phyloP scores from a whole-genome alignment of 2,113 vertebrate genomes.

The Leucosticte australis region DNA sequence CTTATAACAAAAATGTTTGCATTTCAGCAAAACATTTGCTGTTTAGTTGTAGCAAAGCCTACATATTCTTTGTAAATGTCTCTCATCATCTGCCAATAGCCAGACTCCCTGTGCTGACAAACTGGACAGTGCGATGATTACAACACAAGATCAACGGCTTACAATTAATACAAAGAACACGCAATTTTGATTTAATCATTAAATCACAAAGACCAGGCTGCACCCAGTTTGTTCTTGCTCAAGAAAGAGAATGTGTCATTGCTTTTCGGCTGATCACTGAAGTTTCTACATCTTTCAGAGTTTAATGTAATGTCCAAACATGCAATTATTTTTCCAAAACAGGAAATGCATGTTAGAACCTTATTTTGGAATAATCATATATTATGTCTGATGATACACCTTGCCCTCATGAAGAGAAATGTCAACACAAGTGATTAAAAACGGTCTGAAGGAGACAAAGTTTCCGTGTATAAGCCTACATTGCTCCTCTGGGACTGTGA shows the following conservation, averaged over 20 bases:
- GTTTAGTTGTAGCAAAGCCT: background rate
- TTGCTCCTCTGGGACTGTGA: background rate
- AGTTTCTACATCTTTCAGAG: background rate
- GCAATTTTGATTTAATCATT: background rate
- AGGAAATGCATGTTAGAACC: background rate
- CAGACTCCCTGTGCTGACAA: background rate
- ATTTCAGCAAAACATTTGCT: conserved; percentile 20
- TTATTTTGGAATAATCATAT: background rate
- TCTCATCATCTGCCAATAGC: conserved; percentile 4
- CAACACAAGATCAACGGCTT: background rate
- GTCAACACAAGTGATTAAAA: background rate
- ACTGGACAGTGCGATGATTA: background rate
- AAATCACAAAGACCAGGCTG: background rate
- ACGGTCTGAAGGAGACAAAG: background rate
- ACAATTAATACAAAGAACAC: background rate
- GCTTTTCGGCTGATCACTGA: background rate
- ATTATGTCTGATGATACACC: background rate
- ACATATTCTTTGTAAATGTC: background rate
- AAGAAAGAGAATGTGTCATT: background rate
- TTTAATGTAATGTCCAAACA: background rate
- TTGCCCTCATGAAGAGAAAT: background rate
- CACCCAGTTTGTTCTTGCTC: background rate
- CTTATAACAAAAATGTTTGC: conserved; percentile 1
- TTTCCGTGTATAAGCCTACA: background rate
- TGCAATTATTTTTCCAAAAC: background rate